Conservation (phyloP, 2,797 vertebrate species). For the Cryptoblepharus egeriae region DNA sequence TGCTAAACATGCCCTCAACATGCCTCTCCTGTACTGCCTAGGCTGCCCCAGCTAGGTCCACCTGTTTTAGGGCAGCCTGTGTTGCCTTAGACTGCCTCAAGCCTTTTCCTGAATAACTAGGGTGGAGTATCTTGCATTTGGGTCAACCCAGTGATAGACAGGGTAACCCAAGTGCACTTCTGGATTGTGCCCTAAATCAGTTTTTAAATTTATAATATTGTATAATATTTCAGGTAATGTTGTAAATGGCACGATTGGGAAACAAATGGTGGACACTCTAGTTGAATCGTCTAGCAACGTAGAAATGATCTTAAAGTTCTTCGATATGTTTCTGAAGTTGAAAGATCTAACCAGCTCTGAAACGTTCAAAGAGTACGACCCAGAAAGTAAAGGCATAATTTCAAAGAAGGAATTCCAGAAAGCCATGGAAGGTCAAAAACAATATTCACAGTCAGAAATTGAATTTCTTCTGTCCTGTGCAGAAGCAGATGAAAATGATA, state of each 20-base stretch:
- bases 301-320: constrained; percentile 99
- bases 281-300: constrained; percentile 98
- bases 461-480: constrained; percentile 96
- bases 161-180: no score
- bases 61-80: no score
- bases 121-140: no score
- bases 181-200: no score
- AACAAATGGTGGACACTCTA: constrained; percentile 99
- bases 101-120: no score
- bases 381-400: constrained; percentile 93
- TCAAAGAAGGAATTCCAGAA: constrained; percentile 99
- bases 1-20: no score
- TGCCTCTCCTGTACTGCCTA: no score
- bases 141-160: no score
- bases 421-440: constrained; percentile 98
- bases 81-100: no score
- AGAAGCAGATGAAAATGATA: constrained; percentile 96
- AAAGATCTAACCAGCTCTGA: constrained; percentile 97
- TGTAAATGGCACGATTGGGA: constrained; percentile 98
- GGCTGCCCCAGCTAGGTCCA: no score
- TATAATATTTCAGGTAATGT: constrained; percentile 99
- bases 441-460: constrained; percentile 95
- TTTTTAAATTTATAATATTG: constrained; percentile 45
- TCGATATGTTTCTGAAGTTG: constrained; percentile 99
- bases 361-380: constrained; percentile 93